phyloP scores from a whole-genome alignment of 2,113 vertebrate species.

The Steatornis caripensis region DNA sequence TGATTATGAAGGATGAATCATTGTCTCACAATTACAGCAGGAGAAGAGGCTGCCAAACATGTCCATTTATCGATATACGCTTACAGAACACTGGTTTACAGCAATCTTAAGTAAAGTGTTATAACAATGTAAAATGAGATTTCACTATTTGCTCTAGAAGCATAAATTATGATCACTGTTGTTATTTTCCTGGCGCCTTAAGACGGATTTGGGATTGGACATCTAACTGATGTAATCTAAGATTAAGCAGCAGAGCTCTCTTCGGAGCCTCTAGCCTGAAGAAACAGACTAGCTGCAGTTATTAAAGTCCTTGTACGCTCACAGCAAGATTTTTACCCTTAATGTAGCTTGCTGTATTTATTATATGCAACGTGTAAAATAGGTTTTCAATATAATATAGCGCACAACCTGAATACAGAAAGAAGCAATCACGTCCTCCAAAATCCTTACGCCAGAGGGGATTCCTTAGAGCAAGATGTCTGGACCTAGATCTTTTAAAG shows the following conservation, averaged over 20 bases:
- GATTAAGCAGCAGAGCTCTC: slow-evolving; percentile 24
- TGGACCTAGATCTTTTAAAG: neutral
- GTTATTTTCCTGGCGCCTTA: slow-evolving; percentile 44
- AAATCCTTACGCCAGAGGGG: neutral
- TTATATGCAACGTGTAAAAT: neutral
- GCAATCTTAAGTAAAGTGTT: neutral
- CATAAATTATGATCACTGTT: slow-evolving; percentile 30
- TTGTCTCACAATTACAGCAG: slow-evolving; percentile 27
- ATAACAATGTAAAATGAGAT: slow-evolving; percentile 20
- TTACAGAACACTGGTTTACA: neutral
- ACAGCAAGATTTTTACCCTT: neutral
- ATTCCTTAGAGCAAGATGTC: neutral
- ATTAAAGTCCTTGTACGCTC: neutral
- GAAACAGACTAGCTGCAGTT: slow-evolving; percentile 30
- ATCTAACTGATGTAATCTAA: slow-evolving; percentile 56
- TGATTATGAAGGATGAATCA: slow-evolving; percentile 17
- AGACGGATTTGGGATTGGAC: slow-evolving; percentile 46
- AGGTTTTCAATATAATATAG: neutral
- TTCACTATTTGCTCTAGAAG: slow-evolving; percentile 22
- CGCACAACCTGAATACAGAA: neutral
- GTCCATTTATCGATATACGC: slow-evolving; percentile 28
- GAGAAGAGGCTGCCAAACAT: slow-evolving; percentile 13
- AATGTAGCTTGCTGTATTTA: neutral
- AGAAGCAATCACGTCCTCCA: neutral
- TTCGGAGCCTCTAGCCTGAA: slow-evolving; percentile 22